Evolutionary conservation across 1,140 invertebrate genomes (phyloP).

Genomic region (Oedothorax gibbosus): DNA sequence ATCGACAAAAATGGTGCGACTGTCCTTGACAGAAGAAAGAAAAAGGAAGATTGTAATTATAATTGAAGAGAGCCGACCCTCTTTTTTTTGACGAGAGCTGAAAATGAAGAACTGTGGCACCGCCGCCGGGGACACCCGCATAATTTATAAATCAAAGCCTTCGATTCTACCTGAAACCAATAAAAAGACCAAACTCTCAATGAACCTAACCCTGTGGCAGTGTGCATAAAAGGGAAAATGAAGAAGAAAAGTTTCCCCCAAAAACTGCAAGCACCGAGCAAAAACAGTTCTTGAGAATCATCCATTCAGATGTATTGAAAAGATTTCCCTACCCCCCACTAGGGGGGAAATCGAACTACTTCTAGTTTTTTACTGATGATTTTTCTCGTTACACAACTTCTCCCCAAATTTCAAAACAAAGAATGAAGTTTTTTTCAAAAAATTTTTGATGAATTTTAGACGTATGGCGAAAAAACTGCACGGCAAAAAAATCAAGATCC

Average conservation of each 20-base stretch:
- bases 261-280: not conserved
- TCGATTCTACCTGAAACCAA: not conserved
- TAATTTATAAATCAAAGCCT: not conserved
- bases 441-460: constrained; percentile 2
- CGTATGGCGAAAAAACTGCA: constrained; percentile 24
- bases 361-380: constrained; percentile 10
- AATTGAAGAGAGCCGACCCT: no score
- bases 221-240: constrained; percentile 19
- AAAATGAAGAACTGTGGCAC: no score
- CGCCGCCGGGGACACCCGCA: not conserved
- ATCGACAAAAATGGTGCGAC: no score
- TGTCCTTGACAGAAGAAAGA: no score
- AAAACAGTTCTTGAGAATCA: constrained; percentile 4
- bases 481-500: constrained; percentile 6
- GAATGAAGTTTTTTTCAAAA: not conserved
- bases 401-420: not conserved
- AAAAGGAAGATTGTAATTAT: no score
- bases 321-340: not conserved
- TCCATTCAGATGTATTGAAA: constrained; percentile 1
- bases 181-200: not conserved
- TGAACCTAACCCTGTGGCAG: not conserved
- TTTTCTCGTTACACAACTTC: not conserved
- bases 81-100: no score
- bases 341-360: constrained; percentile 9
- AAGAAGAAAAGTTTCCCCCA: constrained; percentile 7